Conservation (phyloP, 2,888 invertebrate genomes). For the Heliconius ethilla region DNA sequence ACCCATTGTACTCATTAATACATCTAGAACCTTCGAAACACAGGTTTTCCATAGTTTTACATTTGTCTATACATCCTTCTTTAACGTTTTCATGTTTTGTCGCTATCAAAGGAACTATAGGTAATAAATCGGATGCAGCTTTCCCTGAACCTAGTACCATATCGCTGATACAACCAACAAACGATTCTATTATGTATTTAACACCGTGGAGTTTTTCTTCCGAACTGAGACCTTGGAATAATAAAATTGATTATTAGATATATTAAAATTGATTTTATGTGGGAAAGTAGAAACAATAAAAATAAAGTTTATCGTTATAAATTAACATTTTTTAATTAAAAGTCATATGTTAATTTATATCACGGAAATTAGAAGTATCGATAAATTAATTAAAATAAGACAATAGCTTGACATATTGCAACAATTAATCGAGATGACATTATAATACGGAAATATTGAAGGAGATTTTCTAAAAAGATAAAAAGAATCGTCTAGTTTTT, state of each 20-base stretch:
- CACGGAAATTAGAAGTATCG: too few relatives aligned
- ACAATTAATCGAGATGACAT: too few relatives aligned
- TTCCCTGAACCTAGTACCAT: slow-evolving; percentile 93
- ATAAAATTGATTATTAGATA: too few relatives aligned
- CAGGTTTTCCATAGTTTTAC: slow-evolving; percentile 89
- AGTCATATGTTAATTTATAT: too few relatives aligned
- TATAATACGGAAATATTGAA: too few relatives aligned
- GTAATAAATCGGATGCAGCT: slow-evolving; percentile 90
- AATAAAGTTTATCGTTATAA: too few relatives aligned
- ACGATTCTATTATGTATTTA: slow-evolving; percentile 95
- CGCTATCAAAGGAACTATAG: slow-evolving; percentile 91
- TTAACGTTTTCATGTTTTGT: slow-evolving; percentile 94
- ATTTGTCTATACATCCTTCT: slow-evolving; percentile 93
- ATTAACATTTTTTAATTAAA: too few relatives aligned
- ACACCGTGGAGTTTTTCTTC: slow-evolving; percentile 94
- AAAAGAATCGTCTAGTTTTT: too few relatives aligned
- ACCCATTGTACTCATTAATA: slow-evolving; percentile 94
- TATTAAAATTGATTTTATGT: background rate
- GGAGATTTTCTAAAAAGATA: too few relatives aligned
- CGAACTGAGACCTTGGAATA: slow-evolving; percentile 87
- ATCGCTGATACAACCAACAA: slow-evolving; percentile 94
- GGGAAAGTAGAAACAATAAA: background rate
- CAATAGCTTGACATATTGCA: too few relatives aligned
- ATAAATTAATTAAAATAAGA: too few relatives aligned
- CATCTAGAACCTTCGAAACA: slow-evolving; percentile 94